A percentile compares a stretch with the other conserved stretches of the same genome.
These are phyloP conservation scores for Drosophila peninsularis DNA, from an alignment of 2,888 invertebrate genomes.

Conservation along the genomic window DNA sequence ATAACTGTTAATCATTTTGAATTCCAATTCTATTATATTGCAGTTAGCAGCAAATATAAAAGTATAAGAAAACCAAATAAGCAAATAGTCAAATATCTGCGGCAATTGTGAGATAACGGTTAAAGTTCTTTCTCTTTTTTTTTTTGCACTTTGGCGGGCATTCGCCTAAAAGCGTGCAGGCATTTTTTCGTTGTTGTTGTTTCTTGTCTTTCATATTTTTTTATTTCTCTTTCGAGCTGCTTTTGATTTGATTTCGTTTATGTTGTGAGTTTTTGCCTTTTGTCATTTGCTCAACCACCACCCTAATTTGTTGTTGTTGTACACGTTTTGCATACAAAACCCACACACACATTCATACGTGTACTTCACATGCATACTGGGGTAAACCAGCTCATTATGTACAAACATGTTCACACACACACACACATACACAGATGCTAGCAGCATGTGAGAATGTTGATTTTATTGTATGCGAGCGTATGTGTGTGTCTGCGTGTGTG, in stretches of 20 bases:
- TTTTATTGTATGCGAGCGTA: slow-evolving; percentile 11
- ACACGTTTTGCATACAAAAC: slow-evolving; percentile 69
- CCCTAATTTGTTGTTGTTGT: slow-evolving; percentile 61
- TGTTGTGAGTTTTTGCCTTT: slow-evolving; percentile 45
- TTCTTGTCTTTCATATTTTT: slow-evolving; percentile 22
- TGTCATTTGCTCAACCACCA: slow-evolving; percentile 65
- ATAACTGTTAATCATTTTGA: too few relatives aligned
- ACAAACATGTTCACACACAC: slow-evolving; percentile 39
- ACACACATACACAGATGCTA: slow-evolving; percentile 16
- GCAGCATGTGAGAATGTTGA: slow-evolving; percentile 13
- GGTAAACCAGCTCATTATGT: slow-evolving; percentile 59
- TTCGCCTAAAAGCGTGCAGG: slow-evolving; percentile 74
- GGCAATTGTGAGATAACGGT: not conserved
- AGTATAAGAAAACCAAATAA: too few relatives aligned
- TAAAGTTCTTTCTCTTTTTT: slow-evolving; percentile 29
- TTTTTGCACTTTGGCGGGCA: slow-evolving; percentile 51
- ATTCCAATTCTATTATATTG: too few relatives aligned
- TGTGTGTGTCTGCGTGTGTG: slow-evolving; percentile 15
- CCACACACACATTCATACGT: slow-evolving; percentile 22
- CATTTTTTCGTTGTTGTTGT: slow-evolving; percentile 31
- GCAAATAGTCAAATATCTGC: too few relatives aligned
- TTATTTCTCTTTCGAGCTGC: slow-evolving; percentile 45
- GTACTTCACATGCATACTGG: slow-evolving; percentile 26
- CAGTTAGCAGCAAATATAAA: too few relatives aligned
- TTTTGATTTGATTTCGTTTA: slow-evolving; percentile 64